Base-by-base conservation (phyloP, 1,140 invertebrate genomes). In the Aricia agestis region DNA sequence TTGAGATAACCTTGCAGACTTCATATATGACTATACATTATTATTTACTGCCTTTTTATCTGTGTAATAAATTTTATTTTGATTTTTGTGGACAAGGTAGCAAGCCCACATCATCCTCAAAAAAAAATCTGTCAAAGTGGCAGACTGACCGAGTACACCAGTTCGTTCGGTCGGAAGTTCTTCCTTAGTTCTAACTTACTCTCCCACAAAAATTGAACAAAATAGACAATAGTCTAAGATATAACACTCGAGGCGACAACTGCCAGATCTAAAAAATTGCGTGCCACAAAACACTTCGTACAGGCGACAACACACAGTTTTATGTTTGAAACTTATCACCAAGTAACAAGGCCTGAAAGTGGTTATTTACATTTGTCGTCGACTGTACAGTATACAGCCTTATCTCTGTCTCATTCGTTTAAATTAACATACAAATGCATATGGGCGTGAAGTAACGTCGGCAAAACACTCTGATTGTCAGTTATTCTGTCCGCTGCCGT, bases 401-500 rank as follows among this genome's bases (percentile, higher is more conserved):
- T 52, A 52, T 52, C 45, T 52, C 59, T 25, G 9, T 63, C 59
- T 63, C 10, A 63, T 19, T 63, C 59, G 6, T 63, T 63, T 19
- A 63, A 10, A 63, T 63, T 63, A 19, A 63, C 59, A 63, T 63
- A 63, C 59, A 52, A 52, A 52, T 52, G 45, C 45, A 52, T 52
- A 15, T 52, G 45, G 59, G 59, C 10, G 59, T 25, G 59, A 63
- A 63, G 59, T 63, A 63, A n/a, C 18, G 59, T 63, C 18, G 58
- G 59, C 17, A 17, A 18, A 15, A 59, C 59, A 25, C 18, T 31
- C 11, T 4, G 13, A 31, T 63, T 25, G 18, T 19, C 19, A 45
- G 17, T 61, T 1, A 63, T 63, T 63, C 18, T 10, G 19, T 9
- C 45, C 45, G 41, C 11, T 42, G 41, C 41, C 11, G 45, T 52